Base-by-base conservation (phyloP, 2,113 vertebrate species). In the Coracopsis vasa region DNA sequence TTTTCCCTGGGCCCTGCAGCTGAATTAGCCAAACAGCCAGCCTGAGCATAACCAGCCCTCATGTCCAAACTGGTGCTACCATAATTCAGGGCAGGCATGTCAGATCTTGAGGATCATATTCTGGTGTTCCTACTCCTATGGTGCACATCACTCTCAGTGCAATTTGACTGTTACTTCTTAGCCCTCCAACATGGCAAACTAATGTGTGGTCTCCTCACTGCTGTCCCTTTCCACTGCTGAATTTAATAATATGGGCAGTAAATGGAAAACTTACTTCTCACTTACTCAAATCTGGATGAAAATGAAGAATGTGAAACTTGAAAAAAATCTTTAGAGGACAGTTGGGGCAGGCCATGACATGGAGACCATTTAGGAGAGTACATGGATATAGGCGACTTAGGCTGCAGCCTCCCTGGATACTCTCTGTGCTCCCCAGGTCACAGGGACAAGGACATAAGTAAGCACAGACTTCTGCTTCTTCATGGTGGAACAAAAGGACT, bases 121-220 rank as follows among this genome's bases (percentile, higher is more conserved):
- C 44, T 64, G 64, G 9, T 79, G 42, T 81, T 15, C 18, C 15
- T 74, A 11, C 19, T 71, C 42, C 35, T 2, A 24, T 0, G 0
- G 13, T 50, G 74, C 13, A 17, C 53, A 13, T 56, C 0, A 0
- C 35, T 10, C 8, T 72, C 0, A 0, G 14, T 47, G 27, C 9
- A 44, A 11, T 44, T 61, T 58, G 11, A 39, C 17, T 80, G 27
- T 41, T 58, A 51, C 10, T 80, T 62, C 50, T 74, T 65, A 62
- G 21, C 37, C 11, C 51, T 79, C 66, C 6, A 7, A 71, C 10
- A 17, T 11, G 15, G 42, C 33, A 41, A 92, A 58, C 14, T 53
- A 62, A 58, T 7, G 33, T 11, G 28, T 2, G 1, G 4, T 54
- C 27, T 79, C 35, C 56, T 87, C 47, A 54, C 74, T 70, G 50